Conservation (phyloP, 2,113 vertebrate species). For the Sylvia atricapilla region DNA sequence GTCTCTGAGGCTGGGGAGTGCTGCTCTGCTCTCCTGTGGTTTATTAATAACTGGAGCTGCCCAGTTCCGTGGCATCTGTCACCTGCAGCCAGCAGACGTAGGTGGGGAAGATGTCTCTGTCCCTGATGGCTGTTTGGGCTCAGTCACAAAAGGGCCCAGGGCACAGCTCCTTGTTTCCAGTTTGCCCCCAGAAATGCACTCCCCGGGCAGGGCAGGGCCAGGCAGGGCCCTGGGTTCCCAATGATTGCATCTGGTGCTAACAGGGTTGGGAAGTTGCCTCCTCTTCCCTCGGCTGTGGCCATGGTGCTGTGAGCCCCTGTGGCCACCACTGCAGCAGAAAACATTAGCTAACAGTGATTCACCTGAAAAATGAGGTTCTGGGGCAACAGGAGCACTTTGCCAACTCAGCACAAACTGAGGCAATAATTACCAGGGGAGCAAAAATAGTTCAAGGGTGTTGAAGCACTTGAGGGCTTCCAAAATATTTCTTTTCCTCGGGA, state of each 20-base stretch:
- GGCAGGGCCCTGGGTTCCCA: neutral
- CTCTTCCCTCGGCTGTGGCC: neutral
- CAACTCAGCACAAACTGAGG: neutral
- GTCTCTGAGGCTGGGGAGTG: neutral
- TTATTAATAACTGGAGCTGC: neutral
- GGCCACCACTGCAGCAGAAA: neutral
- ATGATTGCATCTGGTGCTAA: rapidly evolving
- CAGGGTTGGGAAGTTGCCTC: neutral
- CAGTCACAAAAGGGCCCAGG: neutral
- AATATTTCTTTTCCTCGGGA: neutral
- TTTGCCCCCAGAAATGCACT: neutral
- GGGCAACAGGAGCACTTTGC: neutral
- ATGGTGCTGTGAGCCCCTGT: neutral
- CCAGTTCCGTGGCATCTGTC: neutral
- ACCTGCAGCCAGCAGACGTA: neutral
- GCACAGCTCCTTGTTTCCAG: neutral
- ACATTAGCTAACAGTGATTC: neutral
- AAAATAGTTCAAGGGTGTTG: neutral
- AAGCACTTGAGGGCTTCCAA: neutral
- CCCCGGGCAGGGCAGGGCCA: rapidly evolving
- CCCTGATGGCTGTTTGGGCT: neutral
- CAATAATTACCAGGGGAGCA: neutral
- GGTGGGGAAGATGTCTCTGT: neutral
- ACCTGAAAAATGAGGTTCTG: neutral
- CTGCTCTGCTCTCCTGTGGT: neutral